phyloP scores from a whole-genome alignment of 2,888 invertebrate species.

The Calameuta pallipes region DNA sequence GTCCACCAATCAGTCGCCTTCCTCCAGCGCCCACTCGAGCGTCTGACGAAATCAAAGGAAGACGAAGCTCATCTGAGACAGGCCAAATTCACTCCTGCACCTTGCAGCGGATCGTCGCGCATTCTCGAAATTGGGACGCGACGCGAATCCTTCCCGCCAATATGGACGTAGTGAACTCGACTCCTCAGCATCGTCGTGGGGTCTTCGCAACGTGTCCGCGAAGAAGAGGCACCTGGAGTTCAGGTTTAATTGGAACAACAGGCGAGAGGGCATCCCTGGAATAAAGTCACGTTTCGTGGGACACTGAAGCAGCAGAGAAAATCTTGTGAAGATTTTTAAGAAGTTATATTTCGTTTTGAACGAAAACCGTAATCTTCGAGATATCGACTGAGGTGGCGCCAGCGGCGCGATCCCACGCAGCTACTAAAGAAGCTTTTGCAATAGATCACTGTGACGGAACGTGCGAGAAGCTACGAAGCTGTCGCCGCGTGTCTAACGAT shows the following conservation, averaged over 20 bases:
- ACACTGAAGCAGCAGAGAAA: not conserved
- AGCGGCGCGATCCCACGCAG: not conserved
- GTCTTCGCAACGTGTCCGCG: not conserved
- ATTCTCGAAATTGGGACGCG: not conserved
- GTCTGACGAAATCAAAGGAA: slow-evolving; percentile 58
- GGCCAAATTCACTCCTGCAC: slow-evolving; percentile 27
- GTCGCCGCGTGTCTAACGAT: not conserved
- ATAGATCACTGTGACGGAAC: not conserved
- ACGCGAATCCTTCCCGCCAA: not conserved
- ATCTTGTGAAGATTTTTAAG: slow-evolving; percentile 19
- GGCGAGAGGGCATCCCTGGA: not conserved
- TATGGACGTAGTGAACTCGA: not conserved
- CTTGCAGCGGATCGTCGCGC: slow-evolving; percentile 6
- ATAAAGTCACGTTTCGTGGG: not conserved
- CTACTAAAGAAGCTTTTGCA: not conserved
- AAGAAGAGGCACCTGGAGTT: not conserved
- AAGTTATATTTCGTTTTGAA: slow-evolving; percentile 28
- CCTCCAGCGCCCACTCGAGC: slow-evolving; percentile 48
- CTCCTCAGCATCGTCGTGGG: not conserved
- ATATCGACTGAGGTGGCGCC: not conserved
- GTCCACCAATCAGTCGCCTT: slow-evolving; percentile 52
- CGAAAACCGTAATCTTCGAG: not conserved
- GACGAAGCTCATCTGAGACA: slow-evolving; percentile 53
- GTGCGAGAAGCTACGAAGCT: not conserved
- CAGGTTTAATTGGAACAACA: not conserved